phyloP scores from a whole-genome alignment of 92 coral and sea anemone species.

The Ricordea florida region DNA sequence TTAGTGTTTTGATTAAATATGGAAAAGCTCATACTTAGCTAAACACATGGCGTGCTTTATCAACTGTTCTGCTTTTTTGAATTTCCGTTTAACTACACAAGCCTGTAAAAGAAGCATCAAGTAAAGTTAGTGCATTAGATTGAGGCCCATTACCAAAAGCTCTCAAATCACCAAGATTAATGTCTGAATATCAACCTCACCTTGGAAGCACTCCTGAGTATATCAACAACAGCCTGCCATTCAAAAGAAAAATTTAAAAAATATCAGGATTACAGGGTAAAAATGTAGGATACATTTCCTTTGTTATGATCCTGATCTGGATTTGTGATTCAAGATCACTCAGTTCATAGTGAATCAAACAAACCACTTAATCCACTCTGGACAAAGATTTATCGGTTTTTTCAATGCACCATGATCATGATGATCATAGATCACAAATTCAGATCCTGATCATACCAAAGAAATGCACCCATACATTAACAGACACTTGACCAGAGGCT shows the following conservation, averaged over 20 bases:
- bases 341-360: too few relatives aligned
- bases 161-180: too few relatives aligned
- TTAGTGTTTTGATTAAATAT: neutral
- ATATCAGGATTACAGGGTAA: neutral
- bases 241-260: neutral
- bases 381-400: too few relatives aligned
- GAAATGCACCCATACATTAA: too few relatives aligned
- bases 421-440: too few relatives aligned
- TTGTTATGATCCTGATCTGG: too few relatives aligned
- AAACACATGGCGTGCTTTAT: conserved; percentile 92
- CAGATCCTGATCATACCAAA: too few relatives aligned
- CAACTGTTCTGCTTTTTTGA: conserved; percentile 86
- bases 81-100: conserved; percentile 96
- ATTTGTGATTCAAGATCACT: too few relatives aligned
- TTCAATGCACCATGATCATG: too few relatives aligned
- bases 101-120: conserved; percentile 61
- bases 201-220: conserved; percentile 93
- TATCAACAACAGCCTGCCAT: conserved; percentile 87
- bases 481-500: too few relatives aligned
- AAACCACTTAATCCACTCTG: too few relatives aligned
- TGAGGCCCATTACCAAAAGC: neutral
- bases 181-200: conserved; percentile 24
- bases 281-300: too few relatives aligned
- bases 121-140: neutral
- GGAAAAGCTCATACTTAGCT: conserved; percentile 64